Conservation (phyloP, 2,888 invertebrate genomes). For the Pinctada fucata region DNA sequence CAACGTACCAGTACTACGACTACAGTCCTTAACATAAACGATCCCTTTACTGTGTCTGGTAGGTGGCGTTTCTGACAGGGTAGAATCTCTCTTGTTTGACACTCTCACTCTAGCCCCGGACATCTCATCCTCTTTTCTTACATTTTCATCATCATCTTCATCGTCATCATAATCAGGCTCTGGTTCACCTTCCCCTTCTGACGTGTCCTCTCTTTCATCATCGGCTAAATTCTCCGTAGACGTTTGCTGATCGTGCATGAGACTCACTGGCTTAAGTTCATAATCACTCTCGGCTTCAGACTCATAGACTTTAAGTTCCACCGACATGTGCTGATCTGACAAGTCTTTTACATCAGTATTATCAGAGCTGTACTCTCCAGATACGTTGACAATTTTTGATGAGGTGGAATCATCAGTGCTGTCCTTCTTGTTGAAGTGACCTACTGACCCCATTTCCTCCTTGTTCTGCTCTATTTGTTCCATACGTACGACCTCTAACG, state of each 20-base stretch:
- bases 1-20: conserved; percentile 45
- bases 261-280: conserved; percentile 32
- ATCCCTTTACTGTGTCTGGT: conserved; percentile 44
- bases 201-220: conserved; percentile 69
- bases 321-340: neutral
- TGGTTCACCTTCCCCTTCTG: conserved; percentile 63
- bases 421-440: conserved; percentile 16
- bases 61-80: conserved; percentile 31
- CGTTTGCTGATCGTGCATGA: conserved; percentile 31
- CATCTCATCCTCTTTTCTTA: no score
- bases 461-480: conserved; percentile 41
- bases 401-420: conserved; percentile 30
- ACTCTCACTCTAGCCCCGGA: no score
- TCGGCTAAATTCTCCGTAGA: conserved; percentile 69
- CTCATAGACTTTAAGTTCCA: conserved; percentile 32
- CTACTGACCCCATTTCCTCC: neutral
- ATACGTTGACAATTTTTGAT: conserved; percentile 32
- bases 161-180: conserved; percentile 66
- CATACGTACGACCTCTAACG: conserved; percentile 24
- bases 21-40: conserved; percentile 44
- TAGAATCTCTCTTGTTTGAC: neutral
- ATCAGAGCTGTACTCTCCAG: conserved; percentile 33
- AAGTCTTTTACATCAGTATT: conserved; percentile 20
- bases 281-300: conserved; percentile 42
- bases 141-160: conserved; percentile 32